Evolutionary conservation across 1,140 invertebrate species (phyloP).

Genomic region (Plutomurus gul): DNA sequence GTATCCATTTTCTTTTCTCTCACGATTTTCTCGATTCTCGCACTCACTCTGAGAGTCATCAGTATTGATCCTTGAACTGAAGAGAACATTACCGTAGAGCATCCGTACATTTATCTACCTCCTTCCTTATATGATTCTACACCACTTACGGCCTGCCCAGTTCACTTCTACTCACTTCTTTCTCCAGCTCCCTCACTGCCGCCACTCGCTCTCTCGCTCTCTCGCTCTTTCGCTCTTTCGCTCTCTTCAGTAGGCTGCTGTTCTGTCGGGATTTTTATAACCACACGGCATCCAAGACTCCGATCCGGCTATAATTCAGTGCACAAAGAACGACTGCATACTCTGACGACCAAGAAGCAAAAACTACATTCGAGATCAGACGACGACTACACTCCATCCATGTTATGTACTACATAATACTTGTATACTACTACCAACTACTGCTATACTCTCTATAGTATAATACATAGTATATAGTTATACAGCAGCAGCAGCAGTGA

Average conservation of each 20-base stretch:
- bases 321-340: background rate
- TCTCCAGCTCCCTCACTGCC: background rate
- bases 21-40: background rate
- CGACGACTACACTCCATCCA: background rate
- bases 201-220: background rate
- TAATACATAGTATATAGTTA: no score
- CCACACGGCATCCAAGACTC: background rate
- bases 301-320: background rate
- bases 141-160: background rate
- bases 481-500: no score
- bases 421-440: no score
- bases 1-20: slow-evolving; percentile 16
- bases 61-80: slow-evolving; percentile 39
- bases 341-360: no score
- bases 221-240: background rate
- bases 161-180: background rate
- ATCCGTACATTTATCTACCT: slow-evolving; percentile 26
- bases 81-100: slow-evolving; percentile 23
- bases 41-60: slow-evolving; percentile 33
- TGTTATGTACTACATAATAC: no score
- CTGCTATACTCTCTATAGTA: no score
- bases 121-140: slow-evolving; percentile 19
- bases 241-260: background rate
- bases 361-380: no score
- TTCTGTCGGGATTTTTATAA: background rate